These are phyloP conservation scores for Allolobophora icterica DNA, from an alignment of 2,888 invertebrate species.

Conservation along the genomic window DNA sequence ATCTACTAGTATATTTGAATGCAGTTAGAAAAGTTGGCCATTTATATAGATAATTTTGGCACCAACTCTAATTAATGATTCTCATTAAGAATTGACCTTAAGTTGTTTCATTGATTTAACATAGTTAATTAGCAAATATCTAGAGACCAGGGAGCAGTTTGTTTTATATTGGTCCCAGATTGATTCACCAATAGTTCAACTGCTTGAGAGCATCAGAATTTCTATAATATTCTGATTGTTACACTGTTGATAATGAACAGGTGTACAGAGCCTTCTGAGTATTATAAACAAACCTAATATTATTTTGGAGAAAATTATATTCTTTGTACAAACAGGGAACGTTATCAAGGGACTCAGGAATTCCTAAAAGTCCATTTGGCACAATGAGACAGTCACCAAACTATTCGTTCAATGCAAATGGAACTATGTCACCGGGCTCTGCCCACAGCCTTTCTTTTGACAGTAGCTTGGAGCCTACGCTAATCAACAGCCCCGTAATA, in stretches of 20 bases:
- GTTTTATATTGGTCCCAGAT: background rate
- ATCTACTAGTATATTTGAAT: no score
- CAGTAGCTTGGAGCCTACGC: constrained; percentile 66
- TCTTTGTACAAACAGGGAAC: background rate
- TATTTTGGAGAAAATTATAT: background rate
- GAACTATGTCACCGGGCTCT: constrained; percentile 68
- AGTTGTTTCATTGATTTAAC: no score
- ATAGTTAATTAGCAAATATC: no score
- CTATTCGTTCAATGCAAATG: constrained; percentile 62
- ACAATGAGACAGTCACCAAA: constrained; percentile 36
- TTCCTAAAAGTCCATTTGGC: constrained; percentile 25
- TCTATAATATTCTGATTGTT: background rate
- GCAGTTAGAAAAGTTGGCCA: no score
- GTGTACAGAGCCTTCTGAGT: background rate
- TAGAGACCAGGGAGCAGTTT: background rate
- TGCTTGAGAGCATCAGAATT: background rate
- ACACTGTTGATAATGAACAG: background rate
- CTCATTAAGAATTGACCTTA: no score
- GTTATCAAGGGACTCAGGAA: constrained; percentile 23
- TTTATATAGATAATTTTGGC: no score
- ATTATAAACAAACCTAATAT: background rate
- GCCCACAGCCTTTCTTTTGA: constrained; percentile 66
- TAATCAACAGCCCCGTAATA: constrained; percentile 85
- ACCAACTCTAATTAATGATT: no score
- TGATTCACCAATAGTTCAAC: background rate